Base-by-base conservation (phyloP, 2,113 vertebrate species). In the Spizaetus ornatus region DNA sequence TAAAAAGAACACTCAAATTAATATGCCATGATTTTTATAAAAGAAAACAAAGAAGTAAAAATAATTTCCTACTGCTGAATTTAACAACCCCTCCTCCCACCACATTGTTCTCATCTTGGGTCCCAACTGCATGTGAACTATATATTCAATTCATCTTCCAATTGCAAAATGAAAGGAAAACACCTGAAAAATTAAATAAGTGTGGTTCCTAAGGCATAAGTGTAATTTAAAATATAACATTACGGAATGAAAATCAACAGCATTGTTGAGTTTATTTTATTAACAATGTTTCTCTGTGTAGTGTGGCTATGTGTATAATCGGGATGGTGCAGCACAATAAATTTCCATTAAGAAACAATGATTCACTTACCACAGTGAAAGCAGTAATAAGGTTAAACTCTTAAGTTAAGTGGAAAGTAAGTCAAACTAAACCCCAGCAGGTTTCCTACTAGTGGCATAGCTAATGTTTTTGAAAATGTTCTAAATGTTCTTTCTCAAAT, bases 381-480 rank as follows among this genome's bases (percentile, higher is more conserved):
- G 77, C 56, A 92, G 52, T 78, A 96, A 95, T 95, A 90, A 91
- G 82, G 87, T 95, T 96, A 95, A 95, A 94, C 53, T 97, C 96
- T 86, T 94, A 63, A 95, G 90, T 85, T 94, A 97, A 92, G 84
- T 95, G 70, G 83, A 94, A 96, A 95, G 89, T 94, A 91, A 97
- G 91, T 95, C 82, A 94, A 96, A 94, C 85, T 85, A 95, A 96
- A 97, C 94, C 91, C 90, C 96, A 96, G 85, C 93, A 96, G 94
- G 94, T 86, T 97, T 96, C 70, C 84, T 86, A 78, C 83, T 59
- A 81, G 91, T 93, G 81, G 93, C 94, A 90, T 50, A 90, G 78
- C 58, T 93, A 95, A 96, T 93, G 92, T 97, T 97, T 97, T 91
- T 94, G 69, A 96, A 97, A 96, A 95, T 90, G 78, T 93, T 96